Evolutionary conservation across 2,113 vertebrate species (phyloP), one percentile per base, ranked within the genome.

Genomic region (Pica pica): DNA sequence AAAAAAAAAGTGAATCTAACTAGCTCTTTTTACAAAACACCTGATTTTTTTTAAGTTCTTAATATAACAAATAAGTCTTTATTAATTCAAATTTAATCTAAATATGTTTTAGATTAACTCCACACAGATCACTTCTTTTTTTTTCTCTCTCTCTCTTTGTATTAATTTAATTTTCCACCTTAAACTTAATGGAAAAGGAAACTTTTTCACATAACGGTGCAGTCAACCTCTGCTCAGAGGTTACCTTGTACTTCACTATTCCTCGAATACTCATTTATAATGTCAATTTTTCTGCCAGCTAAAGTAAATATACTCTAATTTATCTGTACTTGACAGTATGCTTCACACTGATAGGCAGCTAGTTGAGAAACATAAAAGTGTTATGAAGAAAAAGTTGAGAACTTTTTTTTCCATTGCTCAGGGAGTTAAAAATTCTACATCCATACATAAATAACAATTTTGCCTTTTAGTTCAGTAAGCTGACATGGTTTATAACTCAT

Each of bases 241-340:
- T 95, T 26, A 90, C n/a, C 39, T 84, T 56, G 31, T 64, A 10
- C 39, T 77, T 39, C 5, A 6, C 14, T 75, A 60, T 85, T 96
- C 52, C 75, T 50, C 31, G 77, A 61, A 67, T 55, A 71, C 8
- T 94, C 35, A 53, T 95, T 94, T 89, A 82, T 13, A 50, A 35
- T 52, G 13, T 87, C 77, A 56, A 82, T 31, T 47, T 86, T 95
- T 91, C 52, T 94, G 53, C 23, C 53, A 81, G 17, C 11, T 52
- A 85, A 63, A 88, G 30, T 81, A 95, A 78, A 64, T 89, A 10
- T 47, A 75, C 89, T 81, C 30, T 76, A 82, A 94, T 86, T 93
- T 94, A 93, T 92, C 77, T 93, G 13, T 53, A 47, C 37, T 90
- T 94, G 65, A 71, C 21, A 27, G 69, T 71, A 50, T 57, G 16